Evolutionary conservation across 2,888 invertebrate species (phyloP).

Genomic region (Lasioglossum leucozonium): DNA sequence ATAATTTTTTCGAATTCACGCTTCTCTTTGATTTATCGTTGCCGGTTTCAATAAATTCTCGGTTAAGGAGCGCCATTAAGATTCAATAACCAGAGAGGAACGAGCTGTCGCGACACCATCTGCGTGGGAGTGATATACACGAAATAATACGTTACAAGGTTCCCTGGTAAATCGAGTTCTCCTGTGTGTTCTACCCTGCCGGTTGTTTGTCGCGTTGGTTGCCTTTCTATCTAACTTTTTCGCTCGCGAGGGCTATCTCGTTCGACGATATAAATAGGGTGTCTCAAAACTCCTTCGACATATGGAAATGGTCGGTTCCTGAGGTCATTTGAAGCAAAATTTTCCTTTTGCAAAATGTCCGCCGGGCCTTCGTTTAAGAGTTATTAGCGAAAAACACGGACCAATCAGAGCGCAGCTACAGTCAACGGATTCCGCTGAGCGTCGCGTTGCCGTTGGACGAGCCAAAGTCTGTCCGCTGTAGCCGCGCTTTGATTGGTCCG

Average conservation of each 20-base stretch:
- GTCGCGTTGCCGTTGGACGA: too few species aligned
- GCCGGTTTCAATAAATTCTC: constrained; percentile 22
- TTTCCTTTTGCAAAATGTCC: too few species aligned
- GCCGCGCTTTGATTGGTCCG: too few species aligned
- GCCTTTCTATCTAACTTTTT: constrained; percentile 17
- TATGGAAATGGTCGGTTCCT: too few species aligned
- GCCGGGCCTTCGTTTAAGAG: too few species aligned
- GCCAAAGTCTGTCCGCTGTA: too few species aligned
- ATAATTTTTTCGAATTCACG: background rate
- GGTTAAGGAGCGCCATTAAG: constrained; percentile 28
- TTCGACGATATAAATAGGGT: background rate
- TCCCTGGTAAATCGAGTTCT: constrained; percentile 46
- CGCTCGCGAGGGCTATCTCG: background rate
- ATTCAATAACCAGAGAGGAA: constrained; percentile 13
- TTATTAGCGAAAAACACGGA: too few species aligned
- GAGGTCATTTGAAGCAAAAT: too few species aligned
- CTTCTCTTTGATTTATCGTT: background rate
- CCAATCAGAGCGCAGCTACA: too few species aligned
- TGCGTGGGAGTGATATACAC: constrained; percentile 67
- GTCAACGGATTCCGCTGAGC: too few species aligned
- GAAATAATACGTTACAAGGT: constrained; percentile 69
- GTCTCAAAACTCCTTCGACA: too few species aligned
- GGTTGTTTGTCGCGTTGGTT: constrained; percentile 45
- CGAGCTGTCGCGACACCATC: constrained; percentile 11
- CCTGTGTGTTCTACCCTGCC: constrained; percentile 46